A percentile compares a stretch with the other conserved stretches of the same genome.
phyloP scores from a whole-genome alignment of 2,888 invertebrate genomes.

The Azorinus chamasolen region DNA sequence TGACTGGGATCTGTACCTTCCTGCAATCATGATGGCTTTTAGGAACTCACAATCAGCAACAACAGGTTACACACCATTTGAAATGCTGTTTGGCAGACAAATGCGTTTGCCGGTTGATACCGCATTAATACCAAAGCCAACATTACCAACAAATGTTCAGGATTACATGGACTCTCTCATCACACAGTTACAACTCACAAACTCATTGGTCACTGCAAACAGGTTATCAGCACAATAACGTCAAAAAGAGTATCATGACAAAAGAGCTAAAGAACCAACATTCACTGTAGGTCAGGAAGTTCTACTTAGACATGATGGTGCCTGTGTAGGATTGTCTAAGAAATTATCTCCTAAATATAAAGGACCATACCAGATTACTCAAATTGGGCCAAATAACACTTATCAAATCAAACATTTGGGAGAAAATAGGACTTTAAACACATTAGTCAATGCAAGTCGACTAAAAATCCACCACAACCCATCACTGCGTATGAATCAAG shows the following conservation, averaged over 20 bases:
- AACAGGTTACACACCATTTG: constrained; percentile 33
- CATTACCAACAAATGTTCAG: constrained; percentile 20
- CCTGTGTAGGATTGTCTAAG: constrained; percentile 4
- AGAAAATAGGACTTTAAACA: neutral
- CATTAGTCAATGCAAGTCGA: neutral
- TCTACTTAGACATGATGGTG: constrained; percentile 10
- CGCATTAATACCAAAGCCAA: constrained; percentile 35
- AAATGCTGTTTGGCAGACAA: constrained; percentile 35
- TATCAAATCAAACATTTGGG: constrained; percentile 2
- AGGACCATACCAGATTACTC: constrained; percentile 18
- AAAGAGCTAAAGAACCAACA: constrained; percentile 8
- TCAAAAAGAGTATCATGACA: constrained; percentile 27
- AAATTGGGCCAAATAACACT: constrained; percentile 19
- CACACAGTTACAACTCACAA: constrained; percentile 10
- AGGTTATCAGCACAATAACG: neutral
- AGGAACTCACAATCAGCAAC: constrained; percentile 23
- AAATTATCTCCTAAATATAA: constrained; percentile 8
- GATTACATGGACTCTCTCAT: constrained; percentile 10
- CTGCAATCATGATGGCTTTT: constrained; percentile 36
- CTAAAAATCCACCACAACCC: no score
- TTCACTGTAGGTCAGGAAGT: constrained; percentile 29
- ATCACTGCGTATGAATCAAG: constrained; percentile 18
- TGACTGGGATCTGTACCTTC: constrained; percentile 31
- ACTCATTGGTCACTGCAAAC: constrained; percentile 6
- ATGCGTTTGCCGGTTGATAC: constrained; percentile 39